Percentiles rank a stretch among this genome's conserved stretches.
These are phyloP conservation scores for Tachyglossus aculeatus DNA, from an alignment of 2,797 vertebrate species.

Conservation along the genomic window DNA sequence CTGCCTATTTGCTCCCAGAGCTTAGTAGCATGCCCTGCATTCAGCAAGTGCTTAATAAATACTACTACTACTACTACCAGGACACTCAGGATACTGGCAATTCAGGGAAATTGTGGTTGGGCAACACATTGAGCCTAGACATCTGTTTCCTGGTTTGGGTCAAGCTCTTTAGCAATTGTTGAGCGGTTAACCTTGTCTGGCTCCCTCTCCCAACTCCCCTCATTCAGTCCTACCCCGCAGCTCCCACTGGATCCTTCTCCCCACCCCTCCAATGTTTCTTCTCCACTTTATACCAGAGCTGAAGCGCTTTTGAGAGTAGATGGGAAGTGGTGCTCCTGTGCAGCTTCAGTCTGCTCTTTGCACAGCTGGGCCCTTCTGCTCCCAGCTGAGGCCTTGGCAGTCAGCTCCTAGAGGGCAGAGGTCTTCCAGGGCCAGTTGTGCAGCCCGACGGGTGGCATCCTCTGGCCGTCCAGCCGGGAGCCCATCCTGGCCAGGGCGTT, in stretches of 20 bases:
- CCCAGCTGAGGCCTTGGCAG: neutral
- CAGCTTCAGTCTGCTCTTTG: neutral
- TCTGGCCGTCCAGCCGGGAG: neutral
- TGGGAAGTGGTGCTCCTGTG: accelerated
- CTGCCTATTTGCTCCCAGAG: too few relatives aligned
- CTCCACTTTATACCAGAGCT: too few relatives aligned
- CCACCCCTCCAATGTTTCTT: neutral
- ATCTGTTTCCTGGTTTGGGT: slow-evolving; percentile 68
- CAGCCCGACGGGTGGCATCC: neutral
- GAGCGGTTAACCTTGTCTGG: slow-evolving; percentile 54
- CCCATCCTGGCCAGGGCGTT: accelerated
- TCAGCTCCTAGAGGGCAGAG: too few relatives aligned
- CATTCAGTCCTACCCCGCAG: neutral
- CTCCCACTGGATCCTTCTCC: neutral
- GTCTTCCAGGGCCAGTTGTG: neutral
- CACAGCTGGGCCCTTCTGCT: neutral
- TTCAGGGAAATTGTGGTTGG: slow-evolving; percentile 56
- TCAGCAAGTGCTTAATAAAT: too few relatives aligned
- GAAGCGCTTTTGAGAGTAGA: accelerated
- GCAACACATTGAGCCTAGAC: slow-evolving; percentile 42
- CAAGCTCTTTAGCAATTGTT: slow-evolving; percentile 59
- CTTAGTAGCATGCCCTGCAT: too few relatives aligned
- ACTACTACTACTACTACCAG: too few relatives aligned
- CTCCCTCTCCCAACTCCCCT: neutral
- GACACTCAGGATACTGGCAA: neutral